Evolutionary conservation across 2,888 invertebrate species (phyloP).

Genomic region (Marasmarcha lunaedactyla): DNA sequence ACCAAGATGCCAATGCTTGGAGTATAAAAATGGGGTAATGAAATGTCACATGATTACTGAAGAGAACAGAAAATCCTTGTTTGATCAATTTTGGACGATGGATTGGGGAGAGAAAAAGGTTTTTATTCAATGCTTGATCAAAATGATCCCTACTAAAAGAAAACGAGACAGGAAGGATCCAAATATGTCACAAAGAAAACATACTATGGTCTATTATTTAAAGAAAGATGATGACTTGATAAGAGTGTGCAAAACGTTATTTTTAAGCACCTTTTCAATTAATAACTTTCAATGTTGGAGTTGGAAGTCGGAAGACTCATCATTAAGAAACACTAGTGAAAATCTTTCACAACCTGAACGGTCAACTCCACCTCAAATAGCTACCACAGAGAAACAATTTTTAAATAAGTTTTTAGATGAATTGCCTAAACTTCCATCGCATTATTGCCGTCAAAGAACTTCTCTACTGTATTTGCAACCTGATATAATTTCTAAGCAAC

Average conservation of each 20-base stretch:
- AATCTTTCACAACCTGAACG: constrained; percentile 7
- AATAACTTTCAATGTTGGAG: constrained; percentile 9
- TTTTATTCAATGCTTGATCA: constrained; percentile 10
- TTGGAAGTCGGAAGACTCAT: constrained; percentile 11
- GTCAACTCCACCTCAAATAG: constrained; percentile 2
- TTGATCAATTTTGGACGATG: constrained; percentile 12
- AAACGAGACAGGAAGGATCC: constrained; percentile 11
- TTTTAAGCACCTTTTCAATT: constrained; percentile 13
- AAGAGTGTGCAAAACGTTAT: constrained; percentile 13
- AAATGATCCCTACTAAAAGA: constrained; percentile 9
- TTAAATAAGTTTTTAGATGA: not conserved
- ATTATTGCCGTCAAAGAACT: constrained; percentile 7
- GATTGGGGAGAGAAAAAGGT: constrained; percentile 11
- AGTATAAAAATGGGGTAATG: constrained; percentile 10
- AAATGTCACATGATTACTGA: constrained; percentile 9
- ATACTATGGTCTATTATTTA: constrained; percentile 10
- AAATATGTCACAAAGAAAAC: constrained; percentile 10
- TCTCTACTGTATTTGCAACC: constrained; percentile 11
- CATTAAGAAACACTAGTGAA: constrained; percentile 8
- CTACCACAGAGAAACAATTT: not conserved
- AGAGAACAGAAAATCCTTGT: constrained; percentile 11
- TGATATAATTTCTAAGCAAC: constrained; percentile 12
- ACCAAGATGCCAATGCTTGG: constrained; percentile 11
- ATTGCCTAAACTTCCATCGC: not conserved
- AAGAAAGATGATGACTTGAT: constrained; percentile 9